Evolutionary conservation across 1,140 invertebrate genomes (phyloP).

Genomic region (Oedothorax gibbosus): DNA sequence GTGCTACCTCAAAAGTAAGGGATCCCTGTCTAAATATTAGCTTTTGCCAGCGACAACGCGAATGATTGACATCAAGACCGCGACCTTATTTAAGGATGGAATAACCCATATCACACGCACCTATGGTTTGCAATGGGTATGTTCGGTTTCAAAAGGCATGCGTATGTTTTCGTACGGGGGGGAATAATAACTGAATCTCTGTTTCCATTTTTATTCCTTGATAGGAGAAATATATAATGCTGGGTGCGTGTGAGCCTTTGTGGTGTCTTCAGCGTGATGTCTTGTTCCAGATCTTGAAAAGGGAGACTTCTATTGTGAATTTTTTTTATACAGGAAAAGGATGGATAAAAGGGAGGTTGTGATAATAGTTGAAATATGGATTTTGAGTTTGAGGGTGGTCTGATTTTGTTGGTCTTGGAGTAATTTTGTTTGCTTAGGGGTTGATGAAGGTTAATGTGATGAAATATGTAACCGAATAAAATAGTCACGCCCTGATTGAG

Average conservation of each 20-base stretch:
- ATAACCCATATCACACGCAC: neutral
- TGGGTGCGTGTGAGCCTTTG: neutral
- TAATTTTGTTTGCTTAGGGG: too few species aligned
- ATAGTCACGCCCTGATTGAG: too few species aligned
- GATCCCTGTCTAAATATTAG: slow-evolving; percentile 1
- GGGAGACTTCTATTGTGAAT: neutral
- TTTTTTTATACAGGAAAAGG: neutral
- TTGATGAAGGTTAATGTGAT: too few species aligned
- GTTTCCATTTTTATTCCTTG: too few species aligned
- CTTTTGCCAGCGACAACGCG: neutral
- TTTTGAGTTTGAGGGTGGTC: too few species aligned
- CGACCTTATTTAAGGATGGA: neutral
- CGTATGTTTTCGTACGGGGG: slow-evolving; percentile 1
- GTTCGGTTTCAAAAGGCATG: neutral
- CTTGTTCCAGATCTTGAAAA: neutral
- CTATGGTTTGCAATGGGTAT: neutral
- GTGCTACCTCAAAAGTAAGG: neutral
- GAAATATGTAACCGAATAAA: too few species aligned
- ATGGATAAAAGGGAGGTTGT: neutral
- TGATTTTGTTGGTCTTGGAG: too few species aligned
- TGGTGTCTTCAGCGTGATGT: neutral
- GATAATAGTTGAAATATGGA: neutral
- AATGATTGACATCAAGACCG: neutral
- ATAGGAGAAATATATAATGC: neutral
- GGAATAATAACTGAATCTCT: neutral